Evolutionary conservation across 2,113 vertebrate genomes (phyloP).

Genomic region (Dicaeum eximium): DNA sequence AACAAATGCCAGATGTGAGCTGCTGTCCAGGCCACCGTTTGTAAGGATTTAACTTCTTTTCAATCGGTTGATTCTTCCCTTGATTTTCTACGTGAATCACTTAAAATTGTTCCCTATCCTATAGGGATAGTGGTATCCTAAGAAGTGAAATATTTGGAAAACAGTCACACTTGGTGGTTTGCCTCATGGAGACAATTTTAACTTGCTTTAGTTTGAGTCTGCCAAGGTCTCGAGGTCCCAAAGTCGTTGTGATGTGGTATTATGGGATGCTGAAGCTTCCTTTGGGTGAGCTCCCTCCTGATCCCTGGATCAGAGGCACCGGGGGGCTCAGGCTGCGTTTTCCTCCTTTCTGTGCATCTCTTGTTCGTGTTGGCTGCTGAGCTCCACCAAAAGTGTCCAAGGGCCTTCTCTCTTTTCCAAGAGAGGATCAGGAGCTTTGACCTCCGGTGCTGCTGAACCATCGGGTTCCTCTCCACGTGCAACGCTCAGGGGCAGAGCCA

Average conservation of each 20-base stretch:
- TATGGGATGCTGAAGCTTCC: rapidly evolving
- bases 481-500: rapidly evolving
- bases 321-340: not conserved
- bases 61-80: not conserved
- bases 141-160: not conserved
- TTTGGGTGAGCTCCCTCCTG: not conserved
- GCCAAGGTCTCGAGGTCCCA: not conserved
- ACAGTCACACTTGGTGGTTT: not conserved
- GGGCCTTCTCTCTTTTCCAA: not conserved
- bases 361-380: not conserved
- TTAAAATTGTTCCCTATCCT: not conserved
- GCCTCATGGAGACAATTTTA: not conserved
- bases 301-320: not conserved
- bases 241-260: rapidly evolving
- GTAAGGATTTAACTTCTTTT: not conserved
- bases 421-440: not conserved
- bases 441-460: not conserved
- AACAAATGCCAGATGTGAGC: not conserved
- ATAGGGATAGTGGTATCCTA: not conserved
- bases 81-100: not conserved
- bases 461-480: not conserved
- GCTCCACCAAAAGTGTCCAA: not conserved
- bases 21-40: not conserved
- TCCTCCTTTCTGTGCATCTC: too few species aligned
- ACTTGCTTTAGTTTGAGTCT: not conserved